phyloP scores from a whole-genome alignment of 2,113 vertebrate genomes.

The Crocuta crocuta region DNA sequence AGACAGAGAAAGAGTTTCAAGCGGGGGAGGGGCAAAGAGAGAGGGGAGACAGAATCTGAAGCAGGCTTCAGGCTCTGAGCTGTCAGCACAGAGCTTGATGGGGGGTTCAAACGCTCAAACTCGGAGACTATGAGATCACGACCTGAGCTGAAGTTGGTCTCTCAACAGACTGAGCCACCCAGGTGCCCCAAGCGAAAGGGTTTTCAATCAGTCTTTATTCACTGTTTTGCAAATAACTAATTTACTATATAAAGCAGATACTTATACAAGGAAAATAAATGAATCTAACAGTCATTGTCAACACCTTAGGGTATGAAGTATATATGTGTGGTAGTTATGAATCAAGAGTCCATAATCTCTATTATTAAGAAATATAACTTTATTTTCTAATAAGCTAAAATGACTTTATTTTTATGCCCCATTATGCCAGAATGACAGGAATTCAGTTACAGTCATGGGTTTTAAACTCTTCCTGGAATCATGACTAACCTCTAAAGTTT shows the following conservation, averaged over 20 bases:
- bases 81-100: no score
- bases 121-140: no score
- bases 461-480: neutral
- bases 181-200: neutral
- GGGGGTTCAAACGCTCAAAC: no score
- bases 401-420: neutral
- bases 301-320: neutral
- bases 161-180: no score
- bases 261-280: conserved; percentile 19
- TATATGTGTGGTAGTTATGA: neutral
- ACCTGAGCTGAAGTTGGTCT: no score
- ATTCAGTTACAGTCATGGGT: neutral
- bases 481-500: neutral
- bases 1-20: no score
- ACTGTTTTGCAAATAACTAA: neutral
- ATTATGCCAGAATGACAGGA: neutral
- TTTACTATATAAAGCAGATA: neutral
- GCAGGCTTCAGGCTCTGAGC: no score
- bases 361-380: neutral
- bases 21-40: no score
- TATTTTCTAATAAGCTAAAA: neutral
- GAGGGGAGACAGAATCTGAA: no score
- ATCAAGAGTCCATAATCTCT: neutral
- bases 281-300: neutral
- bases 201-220: neutral